Evolutionary conservation across 2,797 vertebrate genomes (phyloP).

Genomic region (Neosilurus mollespiculum): DNA sequence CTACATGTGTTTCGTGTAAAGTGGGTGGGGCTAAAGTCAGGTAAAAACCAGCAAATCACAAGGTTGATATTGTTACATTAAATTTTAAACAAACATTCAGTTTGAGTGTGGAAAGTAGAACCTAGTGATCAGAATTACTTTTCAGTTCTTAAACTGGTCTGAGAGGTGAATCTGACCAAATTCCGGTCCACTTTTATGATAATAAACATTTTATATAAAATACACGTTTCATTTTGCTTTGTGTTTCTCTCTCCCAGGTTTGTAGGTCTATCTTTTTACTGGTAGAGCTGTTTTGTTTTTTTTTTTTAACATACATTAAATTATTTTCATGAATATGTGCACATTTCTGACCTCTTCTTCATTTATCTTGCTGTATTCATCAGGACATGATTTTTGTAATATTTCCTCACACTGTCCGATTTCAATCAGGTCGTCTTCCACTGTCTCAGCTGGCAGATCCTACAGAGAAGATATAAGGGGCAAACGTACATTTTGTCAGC

Average conservation of each 20-base stretch:
- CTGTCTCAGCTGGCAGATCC: slow-evolving; percentile 81
- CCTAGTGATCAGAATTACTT: not conserved
- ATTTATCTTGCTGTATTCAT: slow-evolving; percentile 79
- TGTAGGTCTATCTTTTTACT: not conserved
- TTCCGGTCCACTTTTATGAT: not conserved
- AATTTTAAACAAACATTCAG: not conserved
- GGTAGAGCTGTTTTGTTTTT: not conserved
- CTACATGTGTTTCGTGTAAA: not conserved
- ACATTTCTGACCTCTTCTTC: slow-evolving; percentile 86
- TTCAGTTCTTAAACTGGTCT: not conserved
- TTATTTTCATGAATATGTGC: not conserved
- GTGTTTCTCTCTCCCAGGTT: not conserved
- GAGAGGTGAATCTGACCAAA: not conserved
- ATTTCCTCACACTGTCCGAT: slow-evolving; percentile 82
- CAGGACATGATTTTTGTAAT: slow-evolving; percentile 82
- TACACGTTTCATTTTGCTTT: not conserved
- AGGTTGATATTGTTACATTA: not conserved
- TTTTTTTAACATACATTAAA: not conserved
- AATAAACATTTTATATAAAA: not conserved
- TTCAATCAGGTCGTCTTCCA: slow-evolving; percentile 86
- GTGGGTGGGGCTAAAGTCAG: not conserved
- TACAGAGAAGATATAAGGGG: slow-evolving; percentile 54
- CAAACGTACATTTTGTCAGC: not conserved
- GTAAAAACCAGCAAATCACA: not conserved
- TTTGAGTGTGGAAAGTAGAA: not conserved